Conservation (phyloP, 2,797 vertebrate species). For the Enteromius viviparus region DNA sequence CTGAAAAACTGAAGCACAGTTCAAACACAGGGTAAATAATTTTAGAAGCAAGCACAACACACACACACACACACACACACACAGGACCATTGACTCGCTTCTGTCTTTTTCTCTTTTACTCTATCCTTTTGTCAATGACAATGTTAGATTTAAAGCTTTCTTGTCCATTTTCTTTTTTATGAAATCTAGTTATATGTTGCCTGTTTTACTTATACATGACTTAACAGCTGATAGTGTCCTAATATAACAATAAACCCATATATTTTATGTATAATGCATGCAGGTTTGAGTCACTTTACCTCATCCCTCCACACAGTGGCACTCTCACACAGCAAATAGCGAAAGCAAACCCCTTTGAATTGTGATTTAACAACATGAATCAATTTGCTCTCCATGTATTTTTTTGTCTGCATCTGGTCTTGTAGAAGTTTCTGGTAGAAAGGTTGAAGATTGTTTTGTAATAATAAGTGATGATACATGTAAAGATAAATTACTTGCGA, state of each 20-base stretch:
- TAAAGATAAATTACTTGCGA: neutral
- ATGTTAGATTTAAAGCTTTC: neutral
- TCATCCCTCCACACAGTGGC: slow-evolving; percentile 35
- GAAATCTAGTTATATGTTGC: neutral
- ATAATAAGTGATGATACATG: no score
- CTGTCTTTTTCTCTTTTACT: neutral
- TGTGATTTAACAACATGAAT: neutral
- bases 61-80: neutral
- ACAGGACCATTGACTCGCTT: neutral
- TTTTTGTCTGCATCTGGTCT: neutral
- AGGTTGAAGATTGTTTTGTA: neutral
- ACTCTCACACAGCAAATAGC: slow-evolving; percentile 4
- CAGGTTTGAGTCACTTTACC: neutral
- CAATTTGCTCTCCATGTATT: neutral
- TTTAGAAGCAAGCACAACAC: neutral
- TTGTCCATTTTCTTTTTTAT: neutral
- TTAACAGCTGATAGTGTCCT: neutral
- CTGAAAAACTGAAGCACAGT: slow-evolving; percentile 9
- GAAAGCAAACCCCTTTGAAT: neutral
- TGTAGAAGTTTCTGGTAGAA: neutral
- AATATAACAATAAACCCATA: neutral
- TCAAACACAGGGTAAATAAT: slow-evolving; percentile 13
- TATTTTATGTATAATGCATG: neutral
- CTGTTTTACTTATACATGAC: neutral
- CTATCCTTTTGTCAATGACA: neutral